These are phyloP conservation scores for Enteromius anoplus DNA, from an alignment of 2,797 vertebrate genomes.

Conservation along the genomic window DNA sequence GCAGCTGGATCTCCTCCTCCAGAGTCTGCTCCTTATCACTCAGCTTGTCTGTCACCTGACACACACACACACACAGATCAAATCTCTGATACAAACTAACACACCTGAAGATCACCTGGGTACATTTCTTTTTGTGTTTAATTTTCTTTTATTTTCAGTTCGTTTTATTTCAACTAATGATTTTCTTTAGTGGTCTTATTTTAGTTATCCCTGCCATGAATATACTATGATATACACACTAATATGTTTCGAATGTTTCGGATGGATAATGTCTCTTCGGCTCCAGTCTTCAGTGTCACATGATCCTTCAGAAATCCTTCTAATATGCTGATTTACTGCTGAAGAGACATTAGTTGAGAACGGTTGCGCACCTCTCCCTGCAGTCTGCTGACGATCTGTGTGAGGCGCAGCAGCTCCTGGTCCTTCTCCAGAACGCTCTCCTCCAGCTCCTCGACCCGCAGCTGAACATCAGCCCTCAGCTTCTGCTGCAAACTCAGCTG, in stretches of 20 bases:
- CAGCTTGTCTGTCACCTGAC: slow-evolving; percentile 77
- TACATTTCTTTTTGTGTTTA: too few species aligned
- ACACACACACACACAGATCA: slow-evolving; percentile 21
- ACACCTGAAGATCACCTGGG: too few species aligned
- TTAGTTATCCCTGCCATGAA: too few species aligned
- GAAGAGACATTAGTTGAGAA: not conserved
- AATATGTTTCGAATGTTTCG: not conserved
- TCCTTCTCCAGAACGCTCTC: slow-evolving; percentile 77
- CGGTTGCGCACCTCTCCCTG: slow-evolving; percentile 72
- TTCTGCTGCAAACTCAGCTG: slow-evolving; percentile 78
- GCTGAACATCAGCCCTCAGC: slow-evolving; percentile 69
- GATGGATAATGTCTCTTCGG: not conserved
- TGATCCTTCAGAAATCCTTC: not conserved
- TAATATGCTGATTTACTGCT: not conserved
- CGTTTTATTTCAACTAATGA: too few species aligned
- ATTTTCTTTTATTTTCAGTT: too few species aligned
- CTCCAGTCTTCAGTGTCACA: not conserved
- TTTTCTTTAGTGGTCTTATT: too few species aligned
- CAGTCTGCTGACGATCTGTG: slow-evolving; percentile 66
- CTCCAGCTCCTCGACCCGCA: slow-evolving; percentile 76
- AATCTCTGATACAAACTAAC: too few species aligned
- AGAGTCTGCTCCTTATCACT: slow-evolving; percentile 74
- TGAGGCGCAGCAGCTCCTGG: slow-evolving; percentile 72
- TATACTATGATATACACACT: too few species aligned
- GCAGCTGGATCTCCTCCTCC: slow-evolving; percentile 82